Conservation (phyloP, 2,113 vertebrate genomes). For the Trinectes maculatus region DNA sequence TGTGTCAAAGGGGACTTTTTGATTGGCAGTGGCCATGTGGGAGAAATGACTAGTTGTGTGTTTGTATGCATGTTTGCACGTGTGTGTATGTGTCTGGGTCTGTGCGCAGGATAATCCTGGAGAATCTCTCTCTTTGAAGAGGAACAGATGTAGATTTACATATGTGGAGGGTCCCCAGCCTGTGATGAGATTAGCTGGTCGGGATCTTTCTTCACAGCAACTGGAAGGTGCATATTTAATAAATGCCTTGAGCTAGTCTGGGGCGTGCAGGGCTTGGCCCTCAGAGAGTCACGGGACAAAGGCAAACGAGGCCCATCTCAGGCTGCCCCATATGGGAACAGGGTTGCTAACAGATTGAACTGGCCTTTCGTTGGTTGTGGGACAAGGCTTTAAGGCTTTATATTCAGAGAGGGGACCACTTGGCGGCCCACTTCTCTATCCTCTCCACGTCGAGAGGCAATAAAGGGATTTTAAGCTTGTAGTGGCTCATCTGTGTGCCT, state of each 20-base stretch:
- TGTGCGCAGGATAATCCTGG: conserved; percentile 90
- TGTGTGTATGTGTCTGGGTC: conserved; percentile 54
- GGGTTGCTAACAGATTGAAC: conserved; percentile 85
- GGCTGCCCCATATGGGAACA: conserved; percentile 87
- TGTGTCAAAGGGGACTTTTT: conserved; percentile 82
- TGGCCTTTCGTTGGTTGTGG: conserved; percentile 78
- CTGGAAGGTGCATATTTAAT: conserved; percentile 99
- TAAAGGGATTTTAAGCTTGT: conserved; percentile 80
- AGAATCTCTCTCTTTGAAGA: conserved; percentile 94
- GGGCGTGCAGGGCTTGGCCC: conserved; percentile 80
- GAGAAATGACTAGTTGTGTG: conserved; percentile 59
- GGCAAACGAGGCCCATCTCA: conserved; percentile 85
- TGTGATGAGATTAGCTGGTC: conserved; percentile 98
- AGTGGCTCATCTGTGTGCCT: conserved; percentile 73
- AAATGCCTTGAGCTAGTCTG: conserved; percentile 94
- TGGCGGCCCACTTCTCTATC: conserved; percentile 71
- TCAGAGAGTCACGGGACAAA: conserved; percentile 88
- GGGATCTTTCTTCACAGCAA: conserved; percentile 85
- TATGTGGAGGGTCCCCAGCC: conserved; percentile 96
- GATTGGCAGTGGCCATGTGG: conserved; percentile 86
- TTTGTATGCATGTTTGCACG: conserved; percentile 53
- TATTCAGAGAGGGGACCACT: conserved; percentile 72
- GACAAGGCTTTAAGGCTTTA: conserved; percentile 84
- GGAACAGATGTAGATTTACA: conserved; percentile 99
- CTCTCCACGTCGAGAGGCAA: conserved; percentile 72